Base-by-base conservation (phyloP, 2,113 vertebrate species). In the Oreochromis tanganicae region DNA sequence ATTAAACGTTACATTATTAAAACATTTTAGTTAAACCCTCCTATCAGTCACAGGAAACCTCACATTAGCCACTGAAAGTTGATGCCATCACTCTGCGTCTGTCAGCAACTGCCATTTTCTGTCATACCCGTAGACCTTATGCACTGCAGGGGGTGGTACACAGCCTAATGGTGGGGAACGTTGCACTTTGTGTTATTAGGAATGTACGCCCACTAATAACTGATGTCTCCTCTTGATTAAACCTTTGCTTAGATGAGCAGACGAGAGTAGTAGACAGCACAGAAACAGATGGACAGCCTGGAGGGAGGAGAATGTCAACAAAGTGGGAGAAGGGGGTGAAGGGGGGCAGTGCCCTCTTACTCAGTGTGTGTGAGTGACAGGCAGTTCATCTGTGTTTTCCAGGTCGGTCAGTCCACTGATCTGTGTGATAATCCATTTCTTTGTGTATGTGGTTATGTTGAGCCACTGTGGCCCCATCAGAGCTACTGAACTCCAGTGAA, bases 241-340 rank as follows among this genome's bases (percentile, higher is more conserved):
- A 87, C 71, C 29, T 41, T 3, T 4, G 24, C 82, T 59, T 56
- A 2, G 90, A 91, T 59, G 73, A 90, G 9, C 71, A 75, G 81
- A 55, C 82, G 29, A 43, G 79, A 88, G 81, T 13, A 59, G 80
- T 34, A 7, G 21, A 55, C 43, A 86, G 57, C 48, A 68, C 73
- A 59, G 80, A 89, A 73, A 84, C 90, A 94, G 94, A 94, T 93
- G 94, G 92, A 81, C 81, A 83, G 84, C 38, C 73, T 24, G 55
- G 85, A 89, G 90, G 88, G 89, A 86, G 84, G 88, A 91, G 84
- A 91, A 85, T 89, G 89, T 93, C 86, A 91, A 91, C 89, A 92
- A 88, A 88, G 85, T 83, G 19, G 34, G 34, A 38, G 3, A 80
- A 85, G 90, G 82, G 73, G 66, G 24, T 80, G 85, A 56, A 29